Percentiles rank a stretch among this genome's conserved stretches.
These are phyloP conservation scores for Sander lucioperca DNA, from an alignment of 2,113 vertebrate genomes.

Conservation along the genomic window DNA sequence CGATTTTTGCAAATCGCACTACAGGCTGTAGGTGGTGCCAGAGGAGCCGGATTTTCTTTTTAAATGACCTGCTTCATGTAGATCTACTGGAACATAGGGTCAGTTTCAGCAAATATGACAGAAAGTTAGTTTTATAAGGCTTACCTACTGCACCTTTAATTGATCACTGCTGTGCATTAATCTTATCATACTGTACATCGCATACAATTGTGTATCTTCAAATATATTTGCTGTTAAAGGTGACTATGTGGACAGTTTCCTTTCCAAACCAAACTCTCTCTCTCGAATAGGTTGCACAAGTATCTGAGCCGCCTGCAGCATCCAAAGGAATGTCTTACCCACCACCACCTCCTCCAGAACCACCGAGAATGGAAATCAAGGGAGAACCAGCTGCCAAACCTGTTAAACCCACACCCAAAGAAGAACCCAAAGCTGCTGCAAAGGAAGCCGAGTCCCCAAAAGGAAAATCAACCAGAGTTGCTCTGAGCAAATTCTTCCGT, in stretches of 20 bases:
- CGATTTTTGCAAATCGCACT: too few relatives aligned
- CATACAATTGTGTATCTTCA: not conserved
- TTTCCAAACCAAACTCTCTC: not conserved
- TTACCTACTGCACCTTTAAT: too few relatives aligned
- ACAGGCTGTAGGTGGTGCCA: too few relatives aligned
- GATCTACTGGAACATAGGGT: too few relatives aligned
- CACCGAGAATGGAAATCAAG: constrained; percentile 83
- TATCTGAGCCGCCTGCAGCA: constrained; percentile 72
- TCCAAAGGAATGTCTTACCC: constrained; percentile 86
- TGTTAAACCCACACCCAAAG: constrained; percentile 68
- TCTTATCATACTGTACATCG: not conserved
- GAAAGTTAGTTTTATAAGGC: too few relatives aligned
- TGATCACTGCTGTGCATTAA: not conserved
- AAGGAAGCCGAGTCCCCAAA: constrained; percentile 86
- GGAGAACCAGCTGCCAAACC: constrained; percentile 75
- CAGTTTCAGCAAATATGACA: too few relatives aligned
- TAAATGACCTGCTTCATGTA: too few relatives aligned
- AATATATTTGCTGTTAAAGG: not conserved
- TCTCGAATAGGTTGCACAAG: constrained; percentile 76
- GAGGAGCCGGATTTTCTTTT: too few relatives aligned
- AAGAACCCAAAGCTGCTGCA: constrained; percentile 72
- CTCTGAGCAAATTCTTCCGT: constrained; percentile 92
- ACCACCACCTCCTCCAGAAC: constrained; percentile 84
- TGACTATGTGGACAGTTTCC: not conserved
- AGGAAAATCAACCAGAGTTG: constrained; percentile 77